A percentile compares a stretch with the other conserved stretches of the same genome.
phyloP scores from a whole-genome alignment of 2,888 invertebrate species.

The Pedicia rivosa region DNA sequence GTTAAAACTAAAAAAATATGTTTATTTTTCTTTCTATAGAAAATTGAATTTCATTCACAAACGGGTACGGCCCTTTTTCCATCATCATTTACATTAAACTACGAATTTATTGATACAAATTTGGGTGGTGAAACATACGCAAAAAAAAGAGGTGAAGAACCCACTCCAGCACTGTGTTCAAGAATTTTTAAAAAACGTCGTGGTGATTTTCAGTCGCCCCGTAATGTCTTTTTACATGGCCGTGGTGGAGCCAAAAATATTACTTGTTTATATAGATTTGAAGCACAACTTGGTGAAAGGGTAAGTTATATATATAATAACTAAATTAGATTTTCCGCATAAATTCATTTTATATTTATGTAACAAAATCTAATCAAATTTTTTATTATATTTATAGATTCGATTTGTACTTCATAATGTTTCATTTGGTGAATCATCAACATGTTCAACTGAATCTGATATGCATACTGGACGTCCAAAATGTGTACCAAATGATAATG shows the following conservation, averaged over 20 bases:
- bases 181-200: slow-evolving; percentile 47
- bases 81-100: slow-evolving; percentile 52
- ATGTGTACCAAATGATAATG: slow-evolving; percentile 31
- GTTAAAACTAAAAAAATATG: background rate
- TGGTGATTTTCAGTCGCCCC: slow-evolving; percentile 46
- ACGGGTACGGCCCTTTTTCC: slow-evolving; percentile 69
- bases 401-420: slow-evolving; percentile 51
- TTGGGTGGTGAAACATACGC: slow-evolving; percentile 52
- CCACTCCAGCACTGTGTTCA: slow-evolving; percentile 36
- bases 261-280: slow-evolving; percentile 62
- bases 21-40: slow-evolving; percentile 17
- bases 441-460: slow-evolving; percentile 54
- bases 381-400: slow-evolving; percentile 6
- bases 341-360: no score
- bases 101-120: slow-evolving; percentile 70
- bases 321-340: background rate
- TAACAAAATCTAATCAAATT: no score
- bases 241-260: slow-evolving; percentile 63
- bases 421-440: slow-evolving; percentile 48
- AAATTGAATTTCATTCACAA: slow-evolving; percentile 41
- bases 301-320: slow-evolving; percentile 22
- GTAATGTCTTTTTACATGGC: slow-evolving; percentile 69
- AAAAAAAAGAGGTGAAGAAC: slow-evolving; percentile 30
- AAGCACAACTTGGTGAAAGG: slow-evolving; percentile 47
- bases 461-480: slow-evolving; percentile 52